Evolutionary conservation across 2,797 vertebrate genomes (phyloP), one percentile per base, ranked within the genome.

Genomic region (Gallirallus australis): DNA sequence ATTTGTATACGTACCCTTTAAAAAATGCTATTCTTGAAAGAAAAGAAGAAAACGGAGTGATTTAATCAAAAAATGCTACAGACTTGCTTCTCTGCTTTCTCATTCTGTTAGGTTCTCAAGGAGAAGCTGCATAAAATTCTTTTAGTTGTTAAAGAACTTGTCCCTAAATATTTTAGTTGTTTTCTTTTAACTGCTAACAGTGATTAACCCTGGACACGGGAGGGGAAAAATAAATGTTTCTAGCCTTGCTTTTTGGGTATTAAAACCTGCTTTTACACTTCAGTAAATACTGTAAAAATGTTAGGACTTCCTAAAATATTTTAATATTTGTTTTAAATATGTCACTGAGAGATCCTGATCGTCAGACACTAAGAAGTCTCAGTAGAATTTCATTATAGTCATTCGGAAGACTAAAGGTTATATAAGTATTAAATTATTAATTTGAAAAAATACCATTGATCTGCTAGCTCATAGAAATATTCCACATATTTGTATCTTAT

Each of bases 171-270:
- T 81, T 85, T 87, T 52, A 54, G 19, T 40, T 28, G 12, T 92
- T 94, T 48, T 57, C 17, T 86, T 90, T 80, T 23, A 52, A 39
- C 66, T 83, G 47, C 52, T 88, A 70, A 69, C 40, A 75, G 23
- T 47, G 30, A 30, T 76, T 47, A 48, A 60, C 12, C 79, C 27
- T 89, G 56, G 50, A 52, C 1, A 2, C 13, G 65, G 17, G 10
- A 69, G 50, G 50, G 27, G 24, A 66, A 47, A 64, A 35, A 14
- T 8, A 4, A 6, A 2, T 63, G 48, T 56, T 64, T 70, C 3
- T 83, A 66, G 15, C 54, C 27, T 82, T 73, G 5, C 19, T 92
- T 61, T 63, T n/a, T 17, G 30, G 17, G 20, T 57, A 69, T 79
- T 50, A 66, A 70, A 68, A 71, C 33, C 54, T 63, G 54, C 39